phyloP scores from a whole-genome alignment of 2,113 vertebrate species.

The Crotalus tigris region DNA sequence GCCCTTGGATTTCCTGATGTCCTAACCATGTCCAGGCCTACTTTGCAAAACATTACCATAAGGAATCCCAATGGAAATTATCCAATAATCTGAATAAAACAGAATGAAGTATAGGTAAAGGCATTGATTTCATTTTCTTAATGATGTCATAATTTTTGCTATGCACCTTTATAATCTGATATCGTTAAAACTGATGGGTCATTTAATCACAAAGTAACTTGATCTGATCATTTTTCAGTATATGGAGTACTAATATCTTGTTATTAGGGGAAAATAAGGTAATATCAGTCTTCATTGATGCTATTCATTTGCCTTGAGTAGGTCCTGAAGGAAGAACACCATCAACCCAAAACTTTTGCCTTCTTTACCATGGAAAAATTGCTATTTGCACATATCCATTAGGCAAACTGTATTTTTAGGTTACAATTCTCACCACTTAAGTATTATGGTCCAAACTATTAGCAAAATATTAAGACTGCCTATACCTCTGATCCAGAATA shows the following conservation, averaged over 20 bases:
- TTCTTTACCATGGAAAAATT: background rate
- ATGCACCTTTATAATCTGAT: background rate
- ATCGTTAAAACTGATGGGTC: background rate
- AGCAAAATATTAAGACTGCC: background rate
- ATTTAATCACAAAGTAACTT: background rate
- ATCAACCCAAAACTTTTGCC: background rate
- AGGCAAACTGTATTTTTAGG: background rate
- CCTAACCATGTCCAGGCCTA: background rate
- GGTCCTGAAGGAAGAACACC: background rate
- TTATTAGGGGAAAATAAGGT: background rate
- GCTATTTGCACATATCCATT: background rate
- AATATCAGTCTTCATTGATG: background rate
- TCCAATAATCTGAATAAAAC: background rate
- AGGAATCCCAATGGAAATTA: background rate
- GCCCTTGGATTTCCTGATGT: background rate
- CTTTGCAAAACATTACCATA: background rate
- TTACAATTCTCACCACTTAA: background rate
- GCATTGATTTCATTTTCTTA: background rate
- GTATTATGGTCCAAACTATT: background rate
- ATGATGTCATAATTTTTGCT: background rate
- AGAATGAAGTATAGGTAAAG: background rate
- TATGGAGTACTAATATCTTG: background rate
- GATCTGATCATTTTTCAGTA: background rate
- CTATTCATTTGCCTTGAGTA: background rate
- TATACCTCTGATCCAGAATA: background rate